Evolutionary conservation across 2,113 vertebrate genomes (phyloP), one percentile per base, ranked within the genome.

Genomic region (Hepsetus odoe): DNA sequence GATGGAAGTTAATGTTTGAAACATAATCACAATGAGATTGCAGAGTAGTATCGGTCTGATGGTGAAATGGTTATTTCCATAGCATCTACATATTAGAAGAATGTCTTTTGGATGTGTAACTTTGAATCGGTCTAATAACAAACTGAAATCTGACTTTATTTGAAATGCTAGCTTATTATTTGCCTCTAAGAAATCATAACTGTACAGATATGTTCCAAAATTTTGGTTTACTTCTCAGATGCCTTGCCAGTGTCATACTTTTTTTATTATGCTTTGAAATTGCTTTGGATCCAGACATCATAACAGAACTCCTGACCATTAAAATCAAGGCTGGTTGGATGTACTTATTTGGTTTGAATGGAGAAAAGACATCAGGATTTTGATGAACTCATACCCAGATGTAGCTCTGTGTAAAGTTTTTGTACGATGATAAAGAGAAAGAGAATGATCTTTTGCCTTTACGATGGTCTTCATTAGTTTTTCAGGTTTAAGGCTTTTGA

Each of bases 241-340:
- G 16, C 24, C 7, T 20, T 42, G 1, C 35, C 38, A 30, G 10
- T 30, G 5, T 53, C 24, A 67, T 10, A 9, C 20, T 76, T 75
- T 28, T 26, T 76, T 75, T 28, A 44, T 49, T 67, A 67, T 40
- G 35, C 38, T 44, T 46, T 18, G 16, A 68, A 68, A 46, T 20
- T 18, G 61, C 7, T 18, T 64, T 64, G 44, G 42, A 46, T 59
- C 56, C 8, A 18, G 7, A 6, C 40, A 32, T 44, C 18, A 22
- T 59, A 30, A 44, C 38, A 5, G 10, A 61, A n/a, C 28, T 22
- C 24, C 10, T 49, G 28, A 73, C 18, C 61, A 0, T 6, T 16
- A 20, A 14, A 62, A 32, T n/a, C 14, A 13, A 62, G 59, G 9
- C 5, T 22, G 22, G 18, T 30, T 26, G 7, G 38, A 51, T 53